Evolutionary conservation across 1,140 invertebrate species (phyloP).

Genomic region (Samia ricini): DNA sequence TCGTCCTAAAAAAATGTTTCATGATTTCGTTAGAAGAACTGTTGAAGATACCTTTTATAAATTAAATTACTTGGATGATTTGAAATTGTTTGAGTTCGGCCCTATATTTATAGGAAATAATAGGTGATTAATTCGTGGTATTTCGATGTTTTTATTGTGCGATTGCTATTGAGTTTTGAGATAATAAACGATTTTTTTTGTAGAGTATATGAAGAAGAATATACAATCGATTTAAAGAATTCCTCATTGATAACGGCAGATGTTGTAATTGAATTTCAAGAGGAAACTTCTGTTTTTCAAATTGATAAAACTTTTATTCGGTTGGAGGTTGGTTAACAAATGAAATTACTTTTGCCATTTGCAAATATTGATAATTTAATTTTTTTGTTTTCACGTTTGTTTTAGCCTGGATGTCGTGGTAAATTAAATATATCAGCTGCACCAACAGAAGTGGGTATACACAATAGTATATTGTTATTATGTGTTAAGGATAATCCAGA

Average conservation of each 20-base stretch:
- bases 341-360: background rate
- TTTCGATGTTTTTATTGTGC: background rate
- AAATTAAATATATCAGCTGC: slow-evolving; percentile 57
- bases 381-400: slow-evolving; percentile 4
- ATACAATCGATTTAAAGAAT: slow-evolving; percentile 58
- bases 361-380: background rate
- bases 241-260: slow-evolving; percentile 58
- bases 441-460: slow-evolving; percentile 49
- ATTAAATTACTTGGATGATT: slow-evolving; percentile 62
- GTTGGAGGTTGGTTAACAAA: slow-evolving; percentile 43
- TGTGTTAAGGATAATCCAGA: slow-evolving; percentile 68
- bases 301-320: slow-evolving; percentile 50
- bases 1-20: slow-evolving; percentile 68
- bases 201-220: slow-evolving; percentile 66
- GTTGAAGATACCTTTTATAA: slow-evolving; percentile 60
- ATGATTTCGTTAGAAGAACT: slow-evolving; percentile 58
- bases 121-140: background rate
- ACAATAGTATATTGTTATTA: slow-evolving; percentile 48
- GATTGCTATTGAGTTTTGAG: background rate
- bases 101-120: slow-evolving; percentile 59
- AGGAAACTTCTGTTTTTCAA: slow-evolving; percentile 54
- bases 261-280: slow-evolving; percentile 56
- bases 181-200: slow-evolving; percentile 16
- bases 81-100: slow-evolving; percentile 64
- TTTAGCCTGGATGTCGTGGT: slow-evolving; percentile 58